Percentiles rank a stretch among this genome's conserved stretches.
phyloP scores from a whole-genome alignment of 2,797 vertebrate genomes.

The Coregonus sp. region DNA sequence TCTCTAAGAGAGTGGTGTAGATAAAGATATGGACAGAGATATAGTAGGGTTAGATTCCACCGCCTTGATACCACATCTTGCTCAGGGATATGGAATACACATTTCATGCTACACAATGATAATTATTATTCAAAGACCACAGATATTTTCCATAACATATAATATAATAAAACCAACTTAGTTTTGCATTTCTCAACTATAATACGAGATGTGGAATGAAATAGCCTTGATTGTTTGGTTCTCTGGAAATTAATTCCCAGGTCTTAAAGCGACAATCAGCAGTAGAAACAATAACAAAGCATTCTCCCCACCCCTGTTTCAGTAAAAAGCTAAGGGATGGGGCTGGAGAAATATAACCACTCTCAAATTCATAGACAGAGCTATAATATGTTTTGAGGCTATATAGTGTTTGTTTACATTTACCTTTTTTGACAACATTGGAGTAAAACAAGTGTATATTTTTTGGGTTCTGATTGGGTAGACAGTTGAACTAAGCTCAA shows the following conservation, averaged over 20 bases:
- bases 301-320: no score
- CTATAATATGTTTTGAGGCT: no score
- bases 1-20: not conserved
- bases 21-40: not conserved
- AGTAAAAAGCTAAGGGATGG: no score
- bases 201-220: not conserved
- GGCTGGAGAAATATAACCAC: no score
- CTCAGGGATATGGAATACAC: not conserved
- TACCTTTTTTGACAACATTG: no score
- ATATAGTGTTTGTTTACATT: no score
- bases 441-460: no score
- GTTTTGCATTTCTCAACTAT: not conserved
- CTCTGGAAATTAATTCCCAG: not conserved
- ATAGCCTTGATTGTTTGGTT: not conserved
- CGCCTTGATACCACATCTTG: not conserved
- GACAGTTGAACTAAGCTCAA: no score
- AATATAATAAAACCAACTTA: not conserved
- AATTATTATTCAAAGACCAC: not conserved
- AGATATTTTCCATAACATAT: not conserved
- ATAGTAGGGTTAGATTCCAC: no score
- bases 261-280: not conserved
- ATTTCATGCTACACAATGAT: not conserved
- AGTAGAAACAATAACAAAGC: no score
- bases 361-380: no score
- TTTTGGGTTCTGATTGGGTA: no score